Conservation (phyloP, 53 echinoderm and acorn worm species). For the Temnopleurus reevesii region DNA sequence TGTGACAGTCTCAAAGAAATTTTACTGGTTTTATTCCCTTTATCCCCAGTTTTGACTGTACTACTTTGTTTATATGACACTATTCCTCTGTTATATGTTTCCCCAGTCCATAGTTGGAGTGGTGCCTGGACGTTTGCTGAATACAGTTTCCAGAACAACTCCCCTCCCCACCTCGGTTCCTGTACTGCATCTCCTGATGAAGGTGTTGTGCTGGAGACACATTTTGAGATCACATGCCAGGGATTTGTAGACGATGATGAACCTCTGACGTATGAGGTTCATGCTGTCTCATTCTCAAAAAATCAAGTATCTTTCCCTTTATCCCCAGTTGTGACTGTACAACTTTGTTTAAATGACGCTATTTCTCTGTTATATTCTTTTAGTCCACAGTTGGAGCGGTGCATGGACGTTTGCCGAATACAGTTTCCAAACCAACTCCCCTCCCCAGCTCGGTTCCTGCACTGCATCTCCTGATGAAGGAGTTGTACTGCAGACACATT, state of each 20-base stretch:
- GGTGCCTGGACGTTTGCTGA: constrained; percentile 78
- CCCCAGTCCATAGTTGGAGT: constrained; percentile 71
- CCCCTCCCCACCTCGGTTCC: constrained; percentile 73
- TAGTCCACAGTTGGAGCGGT: constrained; percentile 56
- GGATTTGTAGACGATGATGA: constrained; percentile 75
- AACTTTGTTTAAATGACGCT: too few relatives aligned
- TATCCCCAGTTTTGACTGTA: too few relatives aligned
- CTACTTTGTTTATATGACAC: too few relatives aligned
- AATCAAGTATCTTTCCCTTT: too few relatives aligned
- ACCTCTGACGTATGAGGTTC: too few relatives aligned
- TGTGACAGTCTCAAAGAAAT: constrained; percentile 65
- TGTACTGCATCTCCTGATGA: constrained; percentile 71
- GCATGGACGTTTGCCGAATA: constrained; percentile 77
- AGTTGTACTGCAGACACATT: constrained; percentile 73
- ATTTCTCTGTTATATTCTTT: too few relatives aligned
- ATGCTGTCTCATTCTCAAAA: too few relatives aligned
- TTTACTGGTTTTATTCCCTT: too few relatives aligned
- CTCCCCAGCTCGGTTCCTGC: constrained; percentile 77
- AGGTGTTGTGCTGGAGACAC: constrained; percentile 76
- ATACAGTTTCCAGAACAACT: constrained; percentile 72
- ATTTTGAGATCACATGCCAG: constrained; percentile 70
- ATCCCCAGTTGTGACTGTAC: too few relatives aligned
- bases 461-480: constrained; percentile 69
- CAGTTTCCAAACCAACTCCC: constrained; percentile 71
- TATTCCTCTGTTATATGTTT: background rate